phyloP scores from a whole-genome alignment of 2,797 vertebrate species.

The Gymnothorax javanicus region DNA sequence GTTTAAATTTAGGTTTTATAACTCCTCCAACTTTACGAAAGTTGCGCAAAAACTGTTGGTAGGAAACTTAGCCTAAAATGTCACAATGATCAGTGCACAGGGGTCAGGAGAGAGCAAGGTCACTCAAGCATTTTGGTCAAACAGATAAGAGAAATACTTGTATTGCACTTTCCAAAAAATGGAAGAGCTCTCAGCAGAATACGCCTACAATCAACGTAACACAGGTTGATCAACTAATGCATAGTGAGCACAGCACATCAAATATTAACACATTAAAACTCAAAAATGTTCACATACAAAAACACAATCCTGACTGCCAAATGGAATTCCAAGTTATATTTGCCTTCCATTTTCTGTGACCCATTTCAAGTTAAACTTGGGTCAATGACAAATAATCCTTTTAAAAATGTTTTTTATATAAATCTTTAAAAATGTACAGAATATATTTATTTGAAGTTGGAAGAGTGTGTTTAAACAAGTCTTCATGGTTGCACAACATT shows the following conservation, averaged over 20 bases:
- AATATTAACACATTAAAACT: not conserved
- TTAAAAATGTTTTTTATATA: no score
- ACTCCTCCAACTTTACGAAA: not conserved
- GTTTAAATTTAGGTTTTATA: not conserved
- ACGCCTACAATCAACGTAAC: not conserved
- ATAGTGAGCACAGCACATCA: not conserved
- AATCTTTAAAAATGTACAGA: no score
- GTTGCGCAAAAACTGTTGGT: not conserved
- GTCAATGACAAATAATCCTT: no score
- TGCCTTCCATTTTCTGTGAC: no score
- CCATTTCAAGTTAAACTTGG: no score
- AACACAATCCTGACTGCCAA: no score
- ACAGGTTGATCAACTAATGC: not conserved
- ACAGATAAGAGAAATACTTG: not conserved
- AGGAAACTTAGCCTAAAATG: not conserved
- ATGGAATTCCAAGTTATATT: no score
- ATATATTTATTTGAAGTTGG: no score
- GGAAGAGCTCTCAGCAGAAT: not conserved
- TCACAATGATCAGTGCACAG: not conserved
- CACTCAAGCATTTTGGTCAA: not conserved
- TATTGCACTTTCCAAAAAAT: not conserved
- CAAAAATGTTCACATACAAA: not conserved
- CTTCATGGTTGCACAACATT: no score
- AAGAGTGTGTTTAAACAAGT: no score
- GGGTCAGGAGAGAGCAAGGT: not conserved